These are phyloP conservation scores for Sciurus niger DNA, from an alignment of 2,113 vertebrate genomes.

Conservation along the genomic window DNA sequence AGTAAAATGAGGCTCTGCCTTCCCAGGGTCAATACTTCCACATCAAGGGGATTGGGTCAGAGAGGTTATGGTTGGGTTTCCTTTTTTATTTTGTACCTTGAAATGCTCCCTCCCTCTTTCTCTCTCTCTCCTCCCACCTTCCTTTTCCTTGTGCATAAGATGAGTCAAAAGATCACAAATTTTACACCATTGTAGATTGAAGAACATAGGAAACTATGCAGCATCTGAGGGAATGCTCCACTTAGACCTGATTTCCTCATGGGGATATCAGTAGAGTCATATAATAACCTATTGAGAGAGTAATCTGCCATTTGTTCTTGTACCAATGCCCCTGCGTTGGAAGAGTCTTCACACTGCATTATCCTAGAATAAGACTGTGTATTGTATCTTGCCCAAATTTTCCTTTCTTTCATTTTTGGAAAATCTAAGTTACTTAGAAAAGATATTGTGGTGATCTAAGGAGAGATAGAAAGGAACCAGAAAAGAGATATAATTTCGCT, in stretches of 20 bases:
- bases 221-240: neutral
- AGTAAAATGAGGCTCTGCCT: neutral
- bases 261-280: neutral
- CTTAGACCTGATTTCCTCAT: neutral
- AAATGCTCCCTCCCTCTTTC: neutral
- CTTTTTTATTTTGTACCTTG: constrained; percentile 41
- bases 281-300: neutral
- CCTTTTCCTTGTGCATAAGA: neutral
- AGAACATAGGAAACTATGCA: neutral
- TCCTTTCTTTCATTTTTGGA: neutral
- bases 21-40: neutral
- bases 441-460: neutral
- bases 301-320: neutral
- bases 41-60: constrained; percentile 31
- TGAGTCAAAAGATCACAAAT: neutral
- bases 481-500: neutral
- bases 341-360: neutral
- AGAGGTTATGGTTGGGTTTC: constrained; percentile 3
- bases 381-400: neutral
- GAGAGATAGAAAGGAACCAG: neutral
- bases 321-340: neutral
- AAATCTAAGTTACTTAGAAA: neutral
- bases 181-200: neutral
- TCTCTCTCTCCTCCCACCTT: neutral
- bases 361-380: neutral